phyloP scores from a whole-genome alignment of 2,797 vertebrate species.

The Esox masquinongy region DNA sequence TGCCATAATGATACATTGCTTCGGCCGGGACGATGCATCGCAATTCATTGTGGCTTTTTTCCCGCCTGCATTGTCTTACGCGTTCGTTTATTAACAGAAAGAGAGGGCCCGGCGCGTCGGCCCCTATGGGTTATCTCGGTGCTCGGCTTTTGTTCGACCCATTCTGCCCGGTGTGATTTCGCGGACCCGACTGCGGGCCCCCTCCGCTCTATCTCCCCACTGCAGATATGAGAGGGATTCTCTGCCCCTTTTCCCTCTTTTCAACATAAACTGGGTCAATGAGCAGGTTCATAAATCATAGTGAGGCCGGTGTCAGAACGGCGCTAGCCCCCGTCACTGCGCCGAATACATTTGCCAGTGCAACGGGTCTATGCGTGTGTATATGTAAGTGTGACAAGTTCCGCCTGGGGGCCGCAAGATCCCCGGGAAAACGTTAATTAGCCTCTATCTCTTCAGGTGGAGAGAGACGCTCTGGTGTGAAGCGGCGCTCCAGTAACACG shows the following conservation, averaged over 20 bases:
- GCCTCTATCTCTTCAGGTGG: conserved; percentile 63
- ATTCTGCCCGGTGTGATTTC: conserved; percentile 29
- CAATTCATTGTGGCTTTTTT: conserved; percentile 34
- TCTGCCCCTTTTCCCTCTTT: conserved; percentile 48
- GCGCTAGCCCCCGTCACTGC: conserved; percentile 59
- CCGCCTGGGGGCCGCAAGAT: conserved; percentile 68
- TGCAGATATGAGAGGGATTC: conserved; percentile 44
- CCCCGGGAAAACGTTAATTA: conserved; percentile 74
- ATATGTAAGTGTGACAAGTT: conserved; percentile 69
- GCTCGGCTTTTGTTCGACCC: conserved; percentile 44
- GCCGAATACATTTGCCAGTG: conserved; percentile 73
- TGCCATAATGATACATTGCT: conserved; percentile 8
- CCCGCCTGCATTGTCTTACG: conserved; percentile 26
- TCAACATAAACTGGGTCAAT: conserved; percentile 79
- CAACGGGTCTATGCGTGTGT: conserved; percentile 57
- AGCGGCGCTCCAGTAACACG: conserved; percentile 38
- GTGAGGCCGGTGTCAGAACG: conserved; percentile 71
- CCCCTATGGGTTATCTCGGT: conserved; percentile 31
- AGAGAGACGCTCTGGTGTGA: conserved; percentile 6
- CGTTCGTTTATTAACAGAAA: conserved; percentile 22
- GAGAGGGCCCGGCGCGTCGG: conserved; percentile 27
- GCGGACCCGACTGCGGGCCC: conserved; percentile 42
- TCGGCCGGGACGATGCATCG: conserved; percentile 23
- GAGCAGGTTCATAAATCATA: conserved; percentile 81
- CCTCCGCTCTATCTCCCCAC: conserved; percentile 31